Evolutionary conservation across 2,888 invertebrate species (phyloP).

Genomic region (Lasius fuliginosus): DNA sequence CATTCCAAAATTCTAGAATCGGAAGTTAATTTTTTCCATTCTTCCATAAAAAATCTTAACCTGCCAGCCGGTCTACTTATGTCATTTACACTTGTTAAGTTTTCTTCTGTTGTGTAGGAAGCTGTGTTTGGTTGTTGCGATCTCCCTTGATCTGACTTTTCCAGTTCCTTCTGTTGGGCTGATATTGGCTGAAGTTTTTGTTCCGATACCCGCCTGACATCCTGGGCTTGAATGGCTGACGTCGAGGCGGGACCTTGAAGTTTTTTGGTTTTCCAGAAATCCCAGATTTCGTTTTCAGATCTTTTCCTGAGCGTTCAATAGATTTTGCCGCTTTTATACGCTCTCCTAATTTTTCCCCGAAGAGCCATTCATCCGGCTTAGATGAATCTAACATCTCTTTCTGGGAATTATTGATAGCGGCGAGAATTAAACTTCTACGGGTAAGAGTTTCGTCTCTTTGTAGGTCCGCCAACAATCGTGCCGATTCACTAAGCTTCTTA

Average conservation of each 20-base stretch:
- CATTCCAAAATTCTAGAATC: conserved; percentile 60
- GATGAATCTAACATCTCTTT: conserved; percentile 59
- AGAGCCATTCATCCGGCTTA: conserved; percentile 55
- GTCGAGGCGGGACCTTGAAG: conserved; percentile 49
- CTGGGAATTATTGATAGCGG: conserved; percentile 46
- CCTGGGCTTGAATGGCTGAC: conserved; percentile 25
- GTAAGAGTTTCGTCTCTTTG: conserved; percentile 62
- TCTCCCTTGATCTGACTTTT: neutral
- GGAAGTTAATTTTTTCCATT: conserved; percentile 40
- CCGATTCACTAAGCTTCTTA: conserved; percentile 49
- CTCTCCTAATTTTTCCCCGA: conserved; percentile 55
- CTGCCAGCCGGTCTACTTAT: conserved; percentile 66
- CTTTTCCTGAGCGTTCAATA: conserved; percentile 54
- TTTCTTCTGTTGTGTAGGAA: conserved; percentile 61
- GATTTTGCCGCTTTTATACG: conserved; percentile 56
- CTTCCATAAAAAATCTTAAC: conserved; percentile 15
- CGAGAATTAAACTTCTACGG: conserved; percentile 48
- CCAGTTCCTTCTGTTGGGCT: neutral
- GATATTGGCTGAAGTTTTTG: neutral
- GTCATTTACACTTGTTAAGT: conserved; percentile 15
- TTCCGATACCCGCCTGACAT: conserved; percentile 29
- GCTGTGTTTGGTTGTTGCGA: conserved; percentile 51
- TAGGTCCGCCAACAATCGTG: conserved; percentile 59
- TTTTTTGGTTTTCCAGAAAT: conserved; percentile 59
- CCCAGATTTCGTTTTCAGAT: neutral